Evolutionary conservation across 2,113 vertebrate species (phyloP), one percentile per base, ranked within the genome.

Genomic region (Gymnarchus niloticus): DNA sequence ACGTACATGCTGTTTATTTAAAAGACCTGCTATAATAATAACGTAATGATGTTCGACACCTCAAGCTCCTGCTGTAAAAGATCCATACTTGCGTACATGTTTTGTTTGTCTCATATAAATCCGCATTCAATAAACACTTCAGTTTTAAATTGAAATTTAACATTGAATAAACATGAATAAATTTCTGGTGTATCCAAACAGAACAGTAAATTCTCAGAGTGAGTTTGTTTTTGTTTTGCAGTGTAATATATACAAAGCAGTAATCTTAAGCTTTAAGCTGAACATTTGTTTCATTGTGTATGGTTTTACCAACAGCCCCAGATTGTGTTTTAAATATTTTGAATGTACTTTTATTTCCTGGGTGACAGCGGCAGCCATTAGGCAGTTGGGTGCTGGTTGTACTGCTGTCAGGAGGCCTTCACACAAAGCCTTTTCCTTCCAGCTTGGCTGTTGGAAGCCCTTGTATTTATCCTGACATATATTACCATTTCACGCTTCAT

Each of bases 321-420:
- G 52, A 57, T 44, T 7, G 25, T 37, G 6, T 59, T 59, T n/a
- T 83, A 48, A 59, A 83, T 57, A 59, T 83, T 83, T 57, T 21
- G 41, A 41, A 57, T 25, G 37, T 83, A 21, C 46, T 83, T 83
- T 83, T 59, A 57, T 83, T 59, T 28, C 82, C 52, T 83, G 33
- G 82, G 28, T 57, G 82, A 56, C 14, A 54, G 54, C 54, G 4
- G 56, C 17, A 56, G 80, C 51, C 80, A 81, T 52, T 19, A 81
- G 49, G 54, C 28, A 25, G n/a, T 57, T 46, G 54, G 54, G 54
- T 28, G 10, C 5, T 59, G 52, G 44, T 59, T 83, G 56, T 83
- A 59, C 56, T 19, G 33, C 23, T 9, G 7, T 56, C 81, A 83
- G 81, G 81, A 83, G 37, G 56, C 56, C 82, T 21, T 56, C 21